Percentiles rank a stretch among this genome's conserved stretches.
Evolutionary conservation across 1,140 invertebrate genomes (phyloP).

Genomic region (Acromyrmex echinatior): DNA sequence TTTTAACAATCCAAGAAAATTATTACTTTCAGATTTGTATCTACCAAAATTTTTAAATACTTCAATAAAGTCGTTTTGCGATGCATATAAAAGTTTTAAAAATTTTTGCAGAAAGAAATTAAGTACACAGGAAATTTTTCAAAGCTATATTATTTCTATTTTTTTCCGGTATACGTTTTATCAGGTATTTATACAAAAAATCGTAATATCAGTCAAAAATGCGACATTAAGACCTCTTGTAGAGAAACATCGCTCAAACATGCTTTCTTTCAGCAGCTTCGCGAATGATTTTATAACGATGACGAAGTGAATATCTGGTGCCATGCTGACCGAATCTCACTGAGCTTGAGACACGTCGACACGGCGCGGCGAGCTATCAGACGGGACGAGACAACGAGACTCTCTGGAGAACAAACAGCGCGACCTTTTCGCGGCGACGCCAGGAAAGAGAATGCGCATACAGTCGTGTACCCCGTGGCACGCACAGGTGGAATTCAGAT

Average conservation of each 20-base stretch:
- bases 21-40: no score
- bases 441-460: slow-evolving; percentile 71
- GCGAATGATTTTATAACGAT: slow-evolving; percentile 26
- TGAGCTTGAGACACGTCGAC: slow-evolving; percentile 15
- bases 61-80: no score
- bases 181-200: no score
- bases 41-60: no score
- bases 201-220: neutral
- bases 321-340: slow-evolving; percentile 23
- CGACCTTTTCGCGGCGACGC: slow-evolving; percentile 67
- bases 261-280: neutral
- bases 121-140: no score
- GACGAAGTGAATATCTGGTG: slow-evolving; percentile 5
- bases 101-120: no score
- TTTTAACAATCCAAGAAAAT: no score
- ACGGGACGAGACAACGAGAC: slow-evolving; percentile 61
- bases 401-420: slow-evolving; percentile 22
- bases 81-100: no score
- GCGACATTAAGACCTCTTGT: neutral
- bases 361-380: neutral
- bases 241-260: neutral
- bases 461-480: slow-evolving; percentile 70
- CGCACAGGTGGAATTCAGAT: slow-evolving; percentile 74
- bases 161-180: no score
- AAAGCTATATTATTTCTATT: no score